Evolutionary conservation across 2,113 vertebrate genomes (phyloP).

Genomic region (Setophaga coronata): DNA sequence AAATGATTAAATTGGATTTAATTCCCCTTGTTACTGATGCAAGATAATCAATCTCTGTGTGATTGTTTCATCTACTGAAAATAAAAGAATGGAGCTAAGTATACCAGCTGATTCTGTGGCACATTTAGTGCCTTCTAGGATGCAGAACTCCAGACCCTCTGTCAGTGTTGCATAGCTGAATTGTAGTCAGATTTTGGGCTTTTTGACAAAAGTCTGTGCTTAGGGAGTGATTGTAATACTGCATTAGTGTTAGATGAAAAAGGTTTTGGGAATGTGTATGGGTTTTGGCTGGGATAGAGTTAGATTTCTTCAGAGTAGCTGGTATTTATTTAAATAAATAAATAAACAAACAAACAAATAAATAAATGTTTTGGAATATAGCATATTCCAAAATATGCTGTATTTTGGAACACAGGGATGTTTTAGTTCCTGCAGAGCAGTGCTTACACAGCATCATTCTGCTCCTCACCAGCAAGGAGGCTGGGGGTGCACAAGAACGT

Average conservation of each 20-base stretch:
- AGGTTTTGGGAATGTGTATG: neutral
- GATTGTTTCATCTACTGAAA: neutral
- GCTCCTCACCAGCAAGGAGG: neutral
- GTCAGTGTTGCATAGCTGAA: neutral
- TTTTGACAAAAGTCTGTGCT: neutral
- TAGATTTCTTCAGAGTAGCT: neutral
- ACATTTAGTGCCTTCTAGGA: neutral
- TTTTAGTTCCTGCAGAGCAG: neutral
- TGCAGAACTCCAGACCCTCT: neutral
- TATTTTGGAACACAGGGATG: neutral
- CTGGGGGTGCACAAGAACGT: neutral
- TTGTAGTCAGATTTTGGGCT: neutral
- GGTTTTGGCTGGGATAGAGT: neutral
- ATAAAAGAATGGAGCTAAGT: neutral
- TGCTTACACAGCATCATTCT: neutral
- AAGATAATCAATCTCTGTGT: neutral
- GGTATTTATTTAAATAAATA: too few relatives aligned
- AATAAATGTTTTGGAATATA: too few relatives aligned
- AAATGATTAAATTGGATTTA: neutral
- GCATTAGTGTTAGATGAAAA: neutral
- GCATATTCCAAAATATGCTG: too few relatives aligned
- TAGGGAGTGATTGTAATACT: neutral
- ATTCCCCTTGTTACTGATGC: neutral
- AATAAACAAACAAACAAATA: too few relatives aligned
- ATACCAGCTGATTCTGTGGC: neutral